These are phyloP conservation scores for Lepeophtheirus nordmannii DNA, from an alignment of 2,888 invertebrate genomes.

Conservation along the genomic window DNA sequence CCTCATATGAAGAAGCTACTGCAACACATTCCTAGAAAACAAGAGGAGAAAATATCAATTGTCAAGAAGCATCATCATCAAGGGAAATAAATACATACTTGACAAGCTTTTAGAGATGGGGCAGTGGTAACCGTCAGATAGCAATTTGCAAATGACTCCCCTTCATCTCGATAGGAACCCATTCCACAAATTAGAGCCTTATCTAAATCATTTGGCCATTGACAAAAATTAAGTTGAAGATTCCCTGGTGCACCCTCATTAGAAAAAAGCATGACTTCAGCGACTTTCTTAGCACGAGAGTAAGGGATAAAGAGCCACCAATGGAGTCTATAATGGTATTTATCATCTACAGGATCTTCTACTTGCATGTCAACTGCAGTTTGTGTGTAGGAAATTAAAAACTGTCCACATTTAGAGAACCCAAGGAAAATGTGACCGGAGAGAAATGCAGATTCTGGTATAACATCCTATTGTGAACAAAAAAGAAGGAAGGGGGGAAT, in stretches of 20 bases:
- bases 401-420: slow-evolving; percentile 83
- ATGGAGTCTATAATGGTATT: slow-evolving; percentile 43
- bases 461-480: background rate
- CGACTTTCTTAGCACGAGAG: slow-evolving; percentile 41
- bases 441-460: background rate
- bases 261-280: slow-evolving; percentile 46
- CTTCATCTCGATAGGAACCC: slow-evolving; percentile 39
- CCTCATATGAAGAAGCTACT: slow-evolving; percentile 38
- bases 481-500: no score
- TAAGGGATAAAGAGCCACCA: slow-evolving; percentile 49
- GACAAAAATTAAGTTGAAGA: slow-evolving; percentile 50
- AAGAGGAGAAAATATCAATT: slow-evolving; percentile 8
- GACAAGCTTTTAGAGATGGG: slow-evolving; percentile 48
- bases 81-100: slow-evolving; percentile 39
- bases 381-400: slow-evolving; percentile 70
- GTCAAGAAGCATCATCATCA: background rate
- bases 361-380: slow-evolving; percentile 35
- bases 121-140: slow-evolving; percentile 52
- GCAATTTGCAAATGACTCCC: slow-evolving; percentile 32
- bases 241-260: slow-evolving; percentile 36
- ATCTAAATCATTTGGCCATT: slow-evolving; percentile 51
- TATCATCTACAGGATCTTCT: slow-evolving; percentile 39
- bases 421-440: slow-evolving; percentile 75
- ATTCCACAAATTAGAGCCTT: slow-evolving; percentile 52
- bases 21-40: slow-evolving; percentile 46